Percentiles rank a stretch among this genome's conserved stretches.
phyloP scores from a whole-genome alignment of 2,888 invertebrate genomes.

The Drosophila greeni region DNA sequence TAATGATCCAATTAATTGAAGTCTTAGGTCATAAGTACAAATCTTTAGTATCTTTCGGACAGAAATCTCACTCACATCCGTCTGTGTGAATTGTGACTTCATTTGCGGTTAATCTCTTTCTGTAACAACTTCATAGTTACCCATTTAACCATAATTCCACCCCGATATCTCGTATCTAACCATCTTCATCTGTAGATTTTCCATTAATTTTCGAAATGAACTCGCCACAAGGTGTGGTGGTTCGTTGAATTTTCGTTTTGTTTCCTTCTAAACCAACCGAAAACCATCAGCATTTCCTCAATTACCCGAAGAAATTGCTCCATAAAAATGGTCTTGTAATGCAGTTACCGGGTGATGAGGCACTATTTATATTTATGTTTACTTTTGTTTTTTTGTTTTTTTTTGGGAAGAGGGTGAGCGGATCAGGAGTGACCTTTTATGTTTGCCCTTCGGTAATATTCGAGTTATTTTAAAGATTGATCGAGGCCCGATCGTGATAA shows the following conservation, averaged over 20 bases:
- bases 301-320: constrained; percentile 31
- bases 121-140: constrained; percentile 9
- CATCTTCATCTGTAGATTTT: constrained; percentile 18
- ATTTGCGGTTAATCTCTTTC: constrained; percentile 9
- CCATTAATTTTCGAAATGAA: constrained; percentile 21
- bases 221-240: constrained; percentile 29
- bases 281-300: constrained; percentile 37
- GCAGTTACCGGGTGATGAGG: constrained; percentile 25
- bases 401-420: neutral
- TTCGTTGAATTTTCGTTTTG: constrained; percentile 8
- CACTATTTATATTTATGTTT: constrained; percentile 8
- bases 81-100: constrained; percentile 5
- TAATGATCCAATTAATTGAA: neutral
- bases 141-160: constrained; percentile 7
- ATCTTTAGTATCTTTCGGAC: neutral
- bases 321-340: constrained; percentile 29
- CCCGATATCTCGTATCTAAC: neutral
- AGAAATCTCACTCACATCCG: constrained; percentile 2
- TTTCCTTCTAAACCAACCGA: constrained; percentile 25
- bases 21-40: neutral
- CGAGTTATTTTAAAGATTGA: constrained; percentile 9
- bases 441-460: constrained; percentile 8
- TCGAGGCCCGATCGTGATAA: constrained; percentile 28
- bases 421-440: constrained; percentile 3
- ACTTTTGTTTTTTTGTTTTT: too few relatives aligned